A percentile compares a stretch with the other conserved stretches of the same genome.
These are phyloP conservation scores for Paramormyrops kingsleyae DNA, from an alignment of 2,113 vertebrate genomes.

Conservation along the genomic window DNA sequence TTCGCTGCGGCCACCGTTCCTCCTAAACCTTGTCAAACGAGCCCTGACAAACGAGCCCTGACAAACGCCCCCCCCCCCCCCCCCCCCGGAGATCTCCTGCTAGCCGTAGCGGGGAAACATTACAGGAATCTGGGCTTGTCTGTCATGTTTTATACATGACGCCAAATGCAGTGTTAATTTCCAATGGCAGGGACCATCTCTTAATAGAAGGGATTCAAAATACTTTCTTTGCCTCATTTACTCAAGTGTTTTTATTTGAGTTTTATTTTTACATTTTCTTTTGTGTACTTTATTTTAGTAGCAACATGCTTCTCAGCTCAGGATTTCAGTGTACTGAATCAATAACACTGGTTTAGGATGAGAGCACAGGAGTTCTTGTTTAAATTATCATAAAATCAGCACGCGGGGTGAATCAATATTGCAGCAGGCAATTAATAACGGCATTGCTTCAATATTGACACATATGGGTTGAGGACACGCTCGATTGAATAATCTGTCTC, in stretches of 20 bases:
- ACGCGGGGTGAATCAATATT: neutral
- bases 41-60: neutral
- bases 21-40: neutral
- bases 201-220: neutral
- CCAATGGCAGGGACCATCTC: neutral
- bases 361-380: neutral
- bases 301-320: neutral
- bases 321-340: neutral
- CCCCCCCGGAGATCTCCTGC: neutral
- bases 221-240: neutral
- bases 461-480: neutral
- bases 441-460: neutral
- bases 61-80: neutral
- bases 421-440: slow-evolving; percentile 1
- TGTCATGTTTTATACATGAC: neutral
- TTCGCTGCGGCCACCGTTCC: neutral
- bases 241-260: neutral
- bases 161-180: neutral
- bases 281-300: neutral
- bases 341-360: neutral
- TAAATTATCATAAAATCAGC: neutral
- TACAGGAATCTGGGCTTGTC: neutral
- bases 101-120: neutral
- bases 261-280: neutral
- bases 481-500: neutral